phyloP scores from a whole-genome alignment of 2,113 vertebrate genomes.

The Perca flavescens region DNA sequence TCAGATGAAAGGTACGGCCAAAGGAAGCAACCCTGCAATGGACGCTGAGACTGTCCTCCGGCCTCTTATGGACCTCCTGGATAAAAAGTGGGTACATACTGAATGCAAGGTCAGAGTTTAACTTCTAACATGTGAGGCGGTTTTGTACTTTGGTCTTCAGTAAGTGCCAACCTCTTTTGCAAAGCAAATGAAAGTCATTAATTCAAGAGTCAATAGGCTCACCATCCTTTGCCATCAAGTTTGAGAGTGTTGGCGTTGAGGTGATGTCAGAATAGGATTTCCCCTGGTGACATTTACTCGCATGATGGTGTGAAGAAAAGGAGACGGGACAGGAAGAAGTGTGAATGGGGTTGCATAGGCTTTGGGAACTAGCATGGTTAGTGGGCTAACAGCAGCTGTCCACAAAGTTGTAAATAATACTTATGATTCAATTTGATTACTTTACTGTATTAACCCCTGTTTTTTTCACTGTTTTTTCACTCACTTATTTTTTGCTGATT shows the following conservation, averaged over 20 bases:
- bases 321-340: background rate
- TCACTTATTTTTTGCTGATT: background rate
- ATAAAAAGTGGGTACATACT: conserved; percentile 89
- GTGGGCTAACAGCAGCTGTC: too few species aligned
- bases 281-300: background rate
- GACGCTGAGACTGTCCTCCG: conserved; percentile 93
- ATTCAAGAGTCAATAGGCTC: background rate
- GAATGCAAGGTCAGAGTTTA: background rate
- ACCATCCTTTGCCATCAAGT: background rate
- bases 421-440: too few species aligned
- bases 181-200: background rate
- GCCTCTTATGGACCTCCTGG: conserved; percentile 96
- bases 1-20: conserved; percentile 90
- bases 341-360: background rate
- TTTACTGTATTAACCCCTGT: too few species aligned
- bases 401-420: too few species aligned
- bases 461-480: background rate
- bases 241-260: background rate
- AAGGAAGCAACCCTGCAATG: conserved; percentile 91
- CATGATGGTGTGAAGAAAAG: background rate
- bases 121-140: background rate
- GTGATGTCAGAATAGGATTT: background rate
- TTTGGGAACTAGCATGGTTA: background rate
- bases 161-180: background rate
- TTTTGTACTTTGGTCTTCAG: background rate